A percentile compares a stretch with the other conserved stretches of the same genome.
Conservation (phyloP, 2,888 invertebrate genomes). For the Troilus luridus region DNA sequence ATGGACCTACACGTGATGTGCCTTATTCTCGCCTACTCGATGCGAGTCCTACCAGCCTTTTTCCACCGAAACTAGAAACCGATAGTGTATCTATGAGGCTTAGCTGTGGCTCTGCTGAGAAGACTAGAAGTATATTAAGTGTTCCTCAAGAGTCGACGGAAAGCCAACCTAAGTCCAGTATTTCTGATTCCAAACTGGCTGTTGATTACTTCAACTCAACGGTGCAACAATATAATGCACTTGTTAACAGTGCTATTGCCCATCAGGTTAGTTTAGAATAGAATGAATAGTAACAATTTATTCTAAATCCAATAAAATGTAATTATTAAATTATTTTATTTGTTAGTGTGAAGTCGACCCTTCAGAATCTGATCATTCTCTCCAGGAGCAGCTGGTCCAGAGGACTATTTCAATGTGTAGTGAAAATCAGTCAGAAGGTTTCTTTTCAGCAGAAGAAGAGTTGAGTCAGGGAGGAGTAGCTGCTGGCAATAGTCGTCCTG, state of each 20-base stretch:
- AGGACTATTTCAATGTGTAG: conserved; percentile 90
- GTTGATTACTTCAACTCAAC: conserved; percentile 77
- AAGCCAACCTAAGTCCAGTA: conserved; percentile 81
- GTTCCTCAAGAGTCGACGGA: conserved; percentile 70
- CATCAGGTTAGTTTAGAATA: conserved; percentile 53
- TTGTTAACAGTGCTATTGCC: conserved; percentile 64
- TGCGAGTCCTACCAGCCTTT: conserved; percentile 72
- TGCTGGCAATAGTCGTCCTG: conserved; percentile 65
- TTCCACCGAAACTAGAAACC: conserved; percentile 76
- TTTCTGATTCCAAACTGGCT: conserved; percentile 88
- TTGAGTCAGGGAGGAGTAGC: conserved; percentile 70
- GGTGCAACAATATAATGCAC: conserved; percentile 65
- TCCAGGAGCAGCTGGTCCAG: conserved; percentile 73
- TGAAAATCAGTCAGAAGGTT: conserved; percentile 92
- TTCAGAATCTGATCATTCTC: conserved; percentile 66
- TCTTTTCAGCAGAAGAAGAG: conserved; percentile 95
- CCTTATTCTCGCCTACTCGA: conserved; percentile 87
- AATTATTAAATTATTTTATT: conserved; percentile 49
- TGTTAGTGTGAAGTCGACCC: conserved; percentile 63
- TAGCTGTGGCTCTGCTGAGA: conserved; percentile 68
- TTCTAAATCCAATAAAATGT: not conserved
- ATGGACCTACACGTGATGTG: conserved; percentile 72
- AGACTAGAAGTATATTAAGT: conserved; percentile 70
- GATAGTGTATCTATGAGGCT: conserved; percentile 79
- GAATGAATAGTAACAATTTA: not conserved